These are phyloP conservation scores for Isichthys henryi DNA, from an alignment of 2,113 vertebrate species.

Conservation along the genomic window DNA sequence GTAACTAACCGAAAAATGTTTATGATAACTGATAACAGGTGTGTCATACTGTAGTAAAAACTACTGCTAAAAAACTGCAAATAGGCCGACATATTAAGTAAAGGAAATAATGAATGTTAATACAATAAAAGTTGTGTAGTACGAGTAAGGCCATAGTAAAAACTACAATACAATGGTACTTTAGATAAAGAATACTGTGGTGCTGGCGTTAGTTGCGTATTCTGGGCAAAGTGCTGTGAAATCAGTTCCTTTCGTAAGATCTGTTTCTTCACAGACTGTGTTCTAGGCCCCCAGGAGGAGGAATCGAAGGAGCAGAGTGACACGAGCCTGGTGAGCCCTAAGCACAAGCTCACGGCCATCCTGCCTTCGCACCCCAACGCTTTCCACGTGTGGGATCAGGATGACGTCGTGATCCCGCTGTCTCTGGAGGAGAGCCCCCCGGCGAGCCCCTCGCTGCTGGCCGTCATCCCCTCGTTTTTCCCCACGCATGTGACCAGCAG, in stretches of 20 bases:
- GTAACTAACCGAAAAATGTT: neutral
- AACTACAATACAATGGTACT: neutral
- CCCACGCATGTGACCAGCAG: constrained; percentile 39
- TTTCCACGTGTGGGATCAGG: constrained; percentile 67
- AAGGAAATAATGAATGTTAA: neutral
- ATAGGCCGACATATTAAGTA: neutral
- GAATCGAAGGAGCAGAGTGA: constrained; percentile 39
- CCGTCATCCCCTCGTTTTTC: constrained; percentile 55
- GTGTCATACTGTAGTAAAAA: neutral
- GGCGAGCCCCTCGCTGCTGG: constrained; percentile 52
- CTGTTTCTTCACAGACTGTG: constrained; percentile 50
- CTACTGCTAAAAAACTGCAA: neutral
- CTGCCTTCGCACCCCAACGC: constrained; percentile 54
- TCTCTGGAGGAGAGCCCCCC: constrained; percentile 38
- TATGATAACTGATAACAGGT: neutral
- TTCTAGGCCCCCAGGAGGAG: constrained; percentile 59
- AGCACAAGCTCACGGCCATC: constrained; percentile 31
- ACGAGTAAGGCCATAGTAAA: neutral
- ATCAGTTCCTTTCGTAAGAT: neutral
- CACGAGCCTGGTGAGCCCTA: constrained; percentile 17
- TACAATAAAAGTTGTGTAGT: neutral
- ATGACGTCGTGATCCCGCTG: constrained; percentile 55
- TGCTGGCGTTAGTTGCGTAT: neutral
- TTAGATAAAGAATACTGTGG: neutral
- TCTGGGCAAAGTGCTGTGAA: neutral